Evolutionary conservation across 2,113 vertebrate genomes (phyloP).

Genomic region (Nesoenas mayeri): DNA sequence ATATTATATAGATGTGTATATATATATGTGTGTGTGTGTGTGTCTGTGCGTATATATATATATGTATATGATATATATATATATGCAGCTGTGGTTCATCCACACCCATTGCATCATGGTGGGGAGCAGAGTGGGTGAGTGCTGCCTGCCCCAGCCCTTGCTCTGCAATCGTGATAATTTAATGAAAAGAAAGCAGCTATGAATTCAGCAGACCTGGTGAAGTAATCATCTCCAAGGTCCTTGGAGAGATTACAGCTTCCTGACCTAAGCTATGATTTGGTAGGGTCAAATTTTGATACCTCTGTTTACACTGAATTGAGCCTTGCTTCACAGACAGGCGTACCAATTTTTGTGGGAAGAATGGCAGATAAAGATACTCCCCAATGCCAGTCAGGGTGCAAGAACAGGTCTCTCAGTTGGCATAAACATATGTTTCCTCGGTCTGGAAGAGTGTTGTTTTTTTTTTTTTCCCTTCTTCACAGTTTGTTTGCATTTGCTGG

Average conservation of each 20-base stretch:
- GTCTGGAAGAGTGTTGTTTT: background rate
- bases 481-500: background rate
- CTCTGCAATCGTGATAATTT: background rate
- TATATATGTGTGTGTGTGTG: too few relatives aligned
- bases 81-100: too few relatives aligned
- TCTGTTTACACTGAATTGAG: background rate
- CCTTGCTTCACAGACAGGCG: background rate
- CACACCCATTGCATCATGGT: too few relatives aligned
- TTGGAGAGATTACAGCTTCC: background rate
- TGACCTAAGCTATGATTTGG: background rate
- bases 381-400: background rate
- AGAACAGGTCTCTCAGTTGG: constrained; percentile 43
- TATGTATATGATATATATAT: too few relatives aligned
- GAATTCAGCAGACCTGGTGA: background rate
- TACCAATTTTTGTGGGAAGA: background rate
- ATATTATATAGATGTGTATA: too few relatives aligned
- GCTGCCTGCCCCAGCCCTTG: background rate
- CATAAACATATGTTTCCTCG: constrained; percentile 41
- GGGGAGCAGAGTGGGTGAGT: background rate
- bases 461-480: background rate
- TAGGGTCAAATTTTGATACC: background rate
- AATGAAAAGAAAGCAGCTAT: background rate
- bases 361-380: background rate
- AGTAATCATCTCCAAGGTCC: background rate
- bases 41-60: too few relatives aligned